Percentiles rank a stretch among this genome's conserved stretches.
phyloP scores from a whole-genome alignment of 2,797 vertebrate species.

The Alca torda region DNA sequence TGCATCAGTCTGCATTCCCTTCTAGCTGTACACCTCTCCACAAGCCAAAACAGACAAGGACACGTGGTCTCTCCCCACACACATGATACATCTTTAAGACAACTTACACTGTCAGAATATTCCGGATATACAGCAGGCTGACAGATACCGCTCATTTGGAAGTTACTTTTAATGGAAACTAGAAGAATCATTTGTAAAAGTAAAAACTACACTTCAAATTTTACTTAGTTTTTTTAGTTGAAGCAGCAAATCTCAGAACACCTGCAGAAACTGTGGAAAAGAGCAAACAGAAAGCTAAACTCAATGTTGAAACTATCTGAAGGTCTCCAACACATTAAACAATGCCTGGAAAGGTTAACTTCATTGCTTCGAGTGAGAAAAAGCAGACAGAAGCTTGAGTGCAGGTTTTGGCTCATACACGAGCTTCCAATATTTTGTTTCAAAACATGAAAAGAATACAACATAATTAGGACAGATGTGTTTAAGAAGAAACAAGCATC shows the following conservation, averaged over 20 bases:
- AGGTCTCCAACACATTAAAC: neutral
- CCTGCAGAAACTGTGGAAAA: neutral
- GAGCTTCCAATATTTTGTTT: neutral
- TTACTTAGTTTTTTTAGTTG: neutral
- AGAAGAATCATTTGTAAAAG: neutral
- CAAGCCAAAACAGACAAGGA: neutral
- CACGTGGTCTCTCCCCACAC: neutral
- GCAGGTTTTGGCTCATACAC: neutral
- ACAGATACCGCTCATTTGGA: neutral
- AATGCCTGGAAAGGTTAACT: neutral
- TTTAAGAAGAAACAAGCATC: neutral
- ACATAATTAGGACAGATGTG: neutral
- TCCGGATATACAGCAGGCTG: neutral
- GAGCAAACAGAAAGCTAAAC: slow-evolving; percentile 4
- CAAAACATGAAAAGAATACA: neutral
- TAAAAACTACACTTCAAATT: neutral
- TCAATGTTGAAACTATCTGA: neutral
- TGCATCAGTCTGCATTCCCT: neutral
- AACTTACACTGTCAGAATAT: neutral
- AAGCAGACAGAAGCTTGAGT: neutral
- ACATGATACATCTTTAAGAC: neutral
- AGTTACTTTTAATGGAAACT: neutral
- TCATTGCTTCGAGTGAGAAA: neutral
- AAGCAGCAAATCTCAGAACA: neutral
- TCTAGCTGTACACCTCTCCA: neutral